Percentiles rank a stretch among this genome's conserved stretches.
Conservation (phyloP, 2,888 invertebrate species). For the Phortica okadai region DNA sequence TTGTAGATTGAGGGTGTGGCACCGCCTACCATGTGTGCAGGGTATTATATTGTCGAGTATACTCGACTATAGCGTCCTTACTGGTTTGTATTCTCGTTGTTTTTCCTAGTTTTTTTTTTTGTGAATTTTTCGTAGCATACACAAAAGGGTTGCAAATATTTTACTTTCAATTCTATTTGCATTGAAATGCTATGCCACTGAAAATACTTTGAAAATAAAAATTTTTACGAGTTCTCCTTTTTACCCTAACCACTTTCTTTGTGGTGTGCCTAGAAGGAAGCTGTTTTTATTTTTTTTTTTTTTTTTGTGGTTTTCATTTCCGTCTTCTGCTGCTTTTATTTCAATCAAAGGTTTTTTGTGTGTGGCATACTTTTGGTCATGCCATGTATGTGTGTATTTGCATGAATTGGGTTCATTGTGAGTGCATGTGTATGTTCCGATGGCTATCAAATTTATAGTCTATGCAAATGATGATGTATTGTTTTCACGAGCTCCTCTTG, state of each 20-base stretch:
- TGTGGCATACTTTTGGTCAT: conserved; percentile 44
- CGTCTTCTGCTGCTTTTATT: conserved; percentile 50
- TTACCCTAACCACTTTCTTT: conserved; percentile 43
- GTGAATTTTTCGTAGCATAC: conserved; percentile 40
- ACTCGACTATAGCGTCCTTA: too few species aligned
- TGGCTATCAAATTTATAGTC: conserved; percentile 50
- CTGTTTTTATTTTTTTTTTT: conserved; percentile 19
- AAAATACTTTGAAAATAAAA: conserved; percentile 58
- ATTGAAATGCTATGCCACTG: conserved; percentile 58
- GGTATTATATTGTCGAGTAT: too few species aligned
- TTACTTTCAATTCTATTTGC: conserved; percentile 60
- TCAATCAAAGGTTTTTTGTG: conserved; percentile 54
- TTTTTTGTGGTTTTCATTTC: conserved; percentile 28
- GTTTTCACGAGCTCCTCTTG: conserved; percentile 32
- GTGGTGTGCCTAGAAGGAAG: background rate
- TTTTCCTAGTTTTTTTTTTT: conserved; percentile 62
- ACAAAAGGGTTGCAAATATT: conserved; percentile 60
- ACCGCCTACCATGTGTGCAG: too few species aligned
- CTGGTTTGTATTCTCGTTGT: conserved; percentile 52
- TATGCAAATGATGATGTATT: conserved; percentile 62
- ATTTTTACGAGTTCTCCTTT: conserved; percentile 60
- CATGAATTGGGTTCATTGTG: too few species aligned
- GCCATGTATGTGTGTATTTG: background rate
- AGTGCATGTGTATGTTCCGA: background rate
- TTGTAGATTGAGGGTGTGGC: too few species aligned